These are phyloP conservation scores for Lethenteron camtschaticum DNA, from an alignment of 2,113 vertebrate species.

Conservation along the genomic window DNA sequence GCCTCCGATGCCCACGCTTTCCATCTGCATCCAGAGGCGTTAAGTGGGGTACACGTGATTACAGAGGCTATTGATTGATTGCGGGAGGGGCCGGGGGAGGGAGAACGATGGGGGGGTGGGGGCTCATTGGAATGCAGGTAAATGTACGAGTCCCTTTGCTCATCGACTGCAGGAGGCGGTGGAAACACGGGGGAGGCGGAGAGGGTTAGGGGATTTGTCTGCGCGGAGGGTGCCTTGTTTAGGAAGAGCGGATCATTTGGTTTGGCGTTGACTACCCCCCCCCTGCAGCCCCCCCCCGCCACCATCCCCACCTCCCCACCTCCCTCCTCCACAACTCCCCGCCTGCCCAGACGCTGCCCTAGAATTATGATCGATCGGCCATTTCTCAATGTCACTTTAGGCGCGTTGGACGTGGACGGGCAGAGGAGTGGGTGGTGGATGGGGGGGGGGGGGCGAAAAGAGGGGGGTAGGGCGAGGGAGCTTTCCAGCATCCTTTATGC, in stretches of 20 bases:
- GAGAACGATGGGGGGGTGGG: neutral
- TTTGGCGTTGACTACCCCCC: neutral
- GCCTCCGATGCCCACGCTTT: no score
- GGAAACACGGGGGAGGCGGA: neutral
- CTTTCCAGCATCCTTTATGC: neutral
- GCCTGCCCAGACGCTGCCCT: neutral
- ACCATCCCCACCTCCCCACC: neutral
- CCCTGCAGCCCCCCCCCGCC: neutral
- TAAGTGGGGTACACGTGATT: no score
- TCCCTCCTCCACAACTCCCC: neutral
- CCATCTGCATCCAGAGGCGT: no score
- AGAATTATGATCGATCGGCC: constrained; percentile 5
- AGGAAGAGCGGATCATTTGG: neutral
- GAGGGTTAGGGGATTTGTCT: neutral
- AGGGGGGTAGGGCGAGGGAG: neutral
- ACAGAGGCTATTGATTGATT: neutral
- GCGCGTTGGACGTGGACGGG: no score
- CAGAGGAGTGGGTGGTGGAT: no score
- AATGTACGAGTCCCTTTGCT: neutral
- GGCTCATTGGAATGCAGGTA: neutral
- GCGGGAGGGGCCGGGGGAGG: neutral
- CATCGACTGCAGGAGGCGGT: neutral
- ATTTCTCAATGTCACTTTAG: constrained; percentile 5
- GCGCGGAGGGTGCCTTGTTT: neutral
- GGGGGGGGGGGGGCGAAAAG: no score